Conservation (phyloP, 2,113 vertebrate genomes). For the Craseonycteris thonglongyai region DNA sequence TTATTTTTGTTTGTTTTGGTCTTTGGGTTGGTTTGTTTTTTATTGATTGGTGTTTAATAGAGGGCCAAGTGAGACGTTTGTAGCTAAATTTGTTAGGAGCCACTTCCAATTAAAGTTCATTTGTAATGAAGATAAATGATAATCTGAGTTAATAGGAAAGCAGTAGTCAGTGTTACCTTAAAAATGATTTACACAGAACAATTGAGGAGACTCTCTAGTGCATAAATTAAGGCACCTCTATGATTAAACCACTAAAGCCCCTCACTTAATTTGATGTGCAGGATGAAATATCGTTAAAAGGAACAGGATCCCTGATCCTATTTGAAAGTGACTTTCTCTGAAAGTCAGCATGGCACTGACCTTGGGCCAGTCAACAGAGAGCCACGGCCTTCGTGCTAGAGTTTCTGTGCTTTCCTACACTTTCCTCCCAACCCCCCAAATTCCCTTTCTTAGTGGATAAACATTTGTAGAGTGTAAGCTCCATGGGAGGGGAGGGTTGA, state of each 20-base stretch:
- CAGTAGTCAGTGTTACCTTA: constrained; percentile 39
- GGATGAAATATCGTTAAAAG: background rate
- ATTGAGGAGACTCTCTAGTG: background rate
- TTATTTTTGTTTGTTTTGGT: background rate
- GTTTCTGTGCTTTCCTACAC: background rate
- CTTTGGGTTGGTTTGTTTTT: constrained; percentile 39
- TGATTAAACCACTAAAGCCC: constrained; percentile 8
- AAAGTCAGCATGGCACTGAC: background rate
- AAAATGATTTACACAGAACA: constrained; percentile 45
- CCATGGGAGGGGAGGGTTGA: background rate
- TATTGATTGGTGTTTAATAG: constrained; percentile 63
- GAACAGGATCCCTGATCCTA: background rate
- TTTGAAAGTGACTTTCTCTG: background rate
- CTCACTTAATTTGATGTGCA: background rate
- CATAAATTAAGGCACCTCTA: background rate
- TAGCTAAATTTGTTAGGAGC: constrained; percentile 60
- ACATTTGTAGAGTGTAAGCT: background rate
- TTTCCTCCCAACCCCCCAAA: background rate
- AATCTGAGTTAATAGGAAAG: constrained; percentile 52
- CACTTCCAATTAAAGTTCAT: constrained; percentile 60
- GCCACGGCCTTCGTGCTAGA: background rate
- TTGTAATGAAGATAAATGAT: constrained; percentile 69
- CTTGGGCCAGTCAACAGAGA: background rate
- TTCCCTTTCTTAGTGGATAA: background rate
- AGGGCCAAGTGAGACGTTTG: constrained; percentile 51